These are phyloP conservation scores for Murina feae DNA, from an alignment of 2,113 vertebrate species.

Conservation along the genomic window DNA sequence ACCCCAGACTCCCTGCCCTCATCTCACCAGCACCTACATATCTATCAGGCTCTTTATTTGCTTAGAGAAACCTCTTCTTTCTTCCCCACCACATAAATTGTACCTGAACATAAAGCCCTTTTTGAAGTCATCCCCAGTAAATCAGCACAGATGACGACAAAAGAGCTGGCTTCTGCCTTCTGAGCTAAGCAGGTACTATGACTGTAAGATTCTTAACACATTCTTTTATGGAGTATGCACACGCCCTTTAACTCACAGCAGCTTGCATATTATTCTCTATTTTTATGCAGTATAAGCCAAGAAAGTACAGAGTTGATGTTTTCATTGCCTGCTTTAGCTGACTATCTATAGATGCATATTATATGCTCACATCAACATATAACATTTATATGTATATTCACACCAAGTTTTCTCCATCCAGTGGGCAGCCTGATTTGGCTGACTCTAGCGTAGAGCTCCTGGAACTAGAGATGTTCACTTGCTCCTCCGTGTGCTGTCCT, in stretches of 20 bases:
- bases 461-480: constrained; percentile 20
- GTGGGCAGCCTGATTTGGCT: constrained; percentile 40
- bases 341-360: constrained; percentile 27
- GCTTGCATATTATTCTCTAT: constrained; percentile 3
- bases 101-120: not conserved
- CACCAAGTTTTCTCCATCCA: not conserved
- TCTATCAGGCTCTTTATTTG: not conserved
- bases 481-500: not conserved
- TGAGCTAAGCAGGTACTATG: not conserved
- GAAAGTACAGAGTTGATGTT: not conserved
- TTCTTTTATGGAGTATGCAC: not conserved
- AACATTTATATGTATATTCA: not conserved
- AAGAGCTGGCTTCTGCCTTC: not conserved
- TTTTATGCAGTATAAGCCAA: constrained; percentile 35
- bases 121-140: not conserved
- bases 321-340: constrained; percentile 15
- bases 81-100: not conserved
- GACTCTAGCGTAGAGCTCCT: not conserved
- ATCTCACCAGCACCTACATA: not conserved
- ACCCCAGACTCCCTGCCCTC: not conserved
- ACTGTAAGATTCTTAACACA: not conserved
- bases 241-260: not conserved
- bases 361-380: not conserved
- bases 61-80: constrained; percentile 2
- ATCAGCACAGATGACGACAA: not conserved